phyloP scores from a whole-genome alignment of 2,888 invertebrate species.

The Athetis lepigone region DNA sequence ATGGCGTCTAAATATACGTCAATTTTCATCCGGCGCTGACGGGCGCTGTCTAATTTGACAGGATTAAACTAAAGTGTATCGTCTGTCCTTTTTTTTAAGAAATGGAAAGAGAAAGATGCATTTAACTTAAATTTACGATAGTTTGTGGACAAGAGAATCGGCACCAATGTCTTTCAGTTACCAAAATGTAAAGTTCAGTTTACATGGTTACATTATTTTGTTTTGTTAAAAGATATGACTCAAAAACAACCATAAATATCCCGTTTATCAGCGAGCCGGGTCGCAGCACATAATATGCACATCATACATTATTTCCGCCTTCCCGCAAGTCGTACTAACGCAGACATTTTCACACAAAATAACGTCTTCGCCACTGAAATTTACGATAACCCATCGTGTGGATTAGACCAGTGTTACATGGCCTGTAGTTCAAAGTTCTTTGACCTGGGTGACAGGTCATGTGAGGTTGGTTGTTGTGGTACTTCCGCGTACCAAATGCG shows the following conservation, averaged over 20 bases:
- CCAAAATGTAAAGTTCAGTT: too few relatives aligned
- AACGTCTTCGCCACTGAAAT: conserved; percentile 57
- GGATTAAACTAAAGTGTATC: too few relatives aligned
- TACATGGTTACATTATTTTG: too few relatives aligned
- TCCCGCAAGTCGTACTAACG: conserved; percentile 46
- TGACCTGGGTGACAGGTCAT: not conserved
- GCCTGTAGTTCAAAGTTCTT: not conserved
- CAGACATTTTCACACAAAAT: conserved; percentile 61
- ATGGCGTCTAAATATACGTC: too few relatives aligned
- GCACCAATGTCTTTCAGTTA: too few relatives aligned
- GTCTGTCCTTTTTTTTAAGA: too few relatives aligned
- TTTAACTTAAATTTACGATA: too few relatives aligned
- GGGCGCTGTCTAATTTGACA: too few relatives aligned
- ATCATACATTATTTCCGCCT: conserved; percentile 33
- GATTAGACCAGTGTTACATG: conserved; percentile 45
- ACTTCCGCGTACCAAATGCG: conserved; percentile 64
- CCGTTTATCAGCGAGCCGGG: conserved; percentile 6
- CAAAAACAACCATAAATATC: not conserved
- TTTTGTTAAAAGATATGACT: too few relatives aligned
- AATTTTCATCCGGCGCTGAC: too few relatives aligned
- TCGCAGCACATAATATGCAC: conserved; percentile 27
- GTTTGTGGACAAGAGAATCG: too few relatives aligned
- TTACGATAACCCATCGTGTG: conserved; percentile 52
- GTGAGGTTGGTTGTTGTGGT: conserved; percentile 35
- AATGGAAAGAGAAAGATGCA: too few relatives aligned